These are phyloP conservation scores for Ctenochaetus hawaiiensis DNA, from an alignment of 2,797 vertebrate species.

Conservation along the genomic window DNA sequence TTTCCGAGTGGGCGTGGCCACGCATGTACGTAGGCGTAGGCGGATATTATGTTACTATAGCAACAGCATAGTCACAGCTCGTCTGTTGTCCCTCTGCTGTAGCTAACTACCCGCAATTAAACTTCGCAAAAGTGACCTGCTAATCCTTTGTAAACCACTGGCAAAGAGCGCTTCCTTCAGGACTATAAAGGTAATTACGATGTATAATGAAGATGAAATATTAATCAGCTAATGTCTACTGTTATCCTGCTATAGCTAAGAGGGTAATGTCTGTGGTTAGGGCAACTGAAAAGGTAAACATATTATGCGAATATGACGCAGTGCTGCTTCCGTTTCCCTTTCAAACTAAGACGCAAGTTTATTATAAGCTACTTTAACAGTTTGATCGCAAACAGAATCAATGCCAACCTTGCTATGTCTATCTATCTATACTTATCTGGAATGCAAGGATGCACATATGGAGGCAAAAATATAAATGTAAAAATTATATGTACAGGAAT, in stretches of 20 bases:
- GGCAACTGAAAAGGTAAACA: neutral
- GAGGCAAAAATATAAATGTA: neutral
- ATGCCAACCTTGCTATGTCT: too few relatives aligned
- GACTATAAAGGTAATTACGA: constrained; percentile 51
- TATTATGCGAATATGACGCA: fast-evolving
- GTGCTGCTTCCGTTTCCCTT: neutral
- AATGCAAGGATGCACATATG: neutral
- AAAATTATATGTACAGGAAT: too few relatives aligned
- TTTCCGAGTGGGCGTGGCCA: constrained; percentile 40
- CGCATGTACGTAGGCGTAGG: constrained; percentile 7
- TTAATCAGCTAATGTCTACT: neutral
- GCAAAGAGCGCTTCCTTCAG: neutral
- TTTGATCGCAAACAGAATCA: neutral
- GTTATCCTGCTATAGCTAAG: neutral
- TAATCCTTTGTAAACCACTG: neutral
- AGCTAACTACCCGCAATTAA: constrained; percentile 28
- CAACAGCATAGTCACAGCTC: constrained; percentile 61
- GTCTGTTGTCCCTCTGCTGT: neutral
- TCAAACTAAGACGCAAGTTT: constrained; percentile 41
- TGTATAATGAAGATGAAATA: neutral
- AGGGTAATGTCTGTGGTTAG: constrained; percentile 11
- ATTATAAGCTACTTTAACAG: too few relatives aligned
- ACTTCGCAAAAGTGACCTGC: constrained; percentile 2
- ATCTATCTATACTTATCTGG: too few relatives aligned
- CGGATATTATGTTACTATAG: constrained; percentile 63